Evolutionary conservation across 2,888 invertebrate species (phyloP).

Genomic region (Entomobrya proxima): DNA sequence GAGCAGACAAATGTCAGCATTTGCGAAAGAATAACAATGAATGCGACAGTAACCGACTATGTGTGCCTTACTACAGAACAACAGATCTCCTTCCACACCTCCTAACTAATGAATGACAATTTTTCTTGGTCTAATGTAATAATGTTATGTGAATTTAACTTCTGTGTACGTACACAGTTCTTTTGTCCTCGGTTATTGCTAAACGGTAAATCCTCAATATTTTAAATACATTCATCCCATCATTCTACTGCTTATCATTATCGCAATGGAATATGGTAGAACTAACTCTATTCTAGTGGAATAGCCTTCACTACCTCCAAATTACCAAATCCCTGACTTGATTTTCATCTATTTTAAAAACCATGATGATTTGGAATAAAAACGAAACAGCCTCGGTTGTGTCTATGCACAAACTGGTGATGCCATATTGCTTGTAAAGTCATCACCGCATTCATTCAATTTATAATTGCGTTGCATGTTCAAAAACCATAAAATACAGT

Average conservation of each 20-base stretch:
- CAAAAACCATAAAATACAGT: too few relatives aligned
- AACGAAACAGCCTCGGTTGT: not conserved
- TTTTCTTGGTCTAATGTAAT: constrained; percentile 37
- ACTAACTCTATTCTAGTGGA: too few relatives aligned
- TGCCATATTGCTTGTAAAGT: too few relatives aligned
- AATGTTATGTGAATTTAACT: constrained; percentile 55
- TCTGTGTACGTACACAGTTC: too few relatives aligned
- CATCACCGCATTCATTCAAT: too few relatives aligned
- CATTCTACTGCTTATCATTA: too few relatives aligned
- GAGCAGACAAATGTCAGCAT: not conserved
- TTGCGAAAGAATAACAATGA: not conserved
- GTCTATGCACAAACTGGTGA: not conserved
- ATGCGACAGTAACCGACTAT: not conserved
- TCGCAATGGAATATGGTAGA: too few relatives aligned
- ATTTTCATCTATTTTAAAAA: not conserved
- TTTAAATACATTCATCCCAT: too few relatives aligned
- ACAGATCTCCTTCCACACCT: not conserved
- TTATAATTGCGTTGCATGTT: too few relatives aligned
- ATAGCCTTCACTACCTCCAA: too few relatives aligned
- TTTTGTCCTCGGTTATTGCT: too few relatives aligned
- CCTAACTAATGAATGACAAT: constrained; percentile 44
- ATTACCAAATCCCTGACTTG: not conserved
- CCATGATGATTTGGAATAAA: too few relatives aligned
- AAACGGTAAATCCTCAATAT: not conserved
- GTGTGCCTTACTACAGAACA: not conserved